Conservation (phyloP, 2,113 vertebrate species). For the Pandion haliaetus region DNA sequence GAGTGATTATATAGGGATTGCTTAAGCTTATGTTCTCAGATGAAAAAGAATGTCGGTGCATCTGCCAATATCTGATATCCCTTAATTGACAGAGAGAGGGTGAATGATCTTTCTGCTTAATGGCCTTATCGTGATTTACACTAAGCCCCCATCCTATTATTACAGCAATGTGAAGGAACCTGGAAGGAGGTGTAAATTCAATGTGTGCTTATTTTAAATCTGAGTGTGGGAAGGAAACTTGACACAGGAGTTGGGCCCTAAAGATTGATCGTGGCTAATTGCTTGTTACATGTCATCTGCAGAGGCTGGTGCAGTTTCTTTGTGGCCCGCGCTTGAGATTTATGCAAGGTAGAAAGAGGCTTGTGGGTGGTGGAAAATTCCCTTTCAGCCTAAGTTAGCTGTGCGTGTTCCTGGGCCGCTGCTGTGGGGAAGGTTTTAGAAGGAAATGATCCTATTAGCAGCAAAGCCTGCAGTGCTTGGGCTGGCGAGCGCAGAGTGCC, state of each 20-base stretch:
- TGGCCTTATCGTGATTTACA: not conserved
- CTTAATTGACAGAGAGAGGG: not conserved
- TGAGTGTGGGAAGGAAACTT: not conserved
- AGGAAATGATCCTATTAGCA: constrained; percentile 36
- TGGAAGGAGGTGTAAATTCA: not conserved
- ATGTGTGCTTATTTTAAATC: not conserved
- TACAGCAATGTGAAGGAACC: not conserved
- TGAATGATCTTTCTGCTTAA: not conserved
- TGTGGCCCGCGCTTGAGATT: not conserved
- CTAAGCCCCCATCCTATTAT: not conserved
- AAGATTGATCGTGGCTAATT: not conserved
- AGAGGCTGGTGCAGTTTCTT: not conserved
- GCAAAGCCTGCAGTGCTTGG: not conserved
- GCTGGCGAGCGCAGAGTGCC: not conserved
- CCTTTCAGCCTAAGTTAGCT: constrained; percentile 14
- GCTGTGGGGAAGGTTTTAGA: not conserved
- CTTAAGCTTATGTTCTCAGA: constrained; percentile 23
- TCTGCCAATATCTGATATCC: not conserved
- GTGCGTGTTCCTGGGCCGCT: not conserved
- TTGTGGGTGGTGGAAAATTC: constrained; percentile 42
- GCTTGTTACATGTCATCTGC: not conserved
- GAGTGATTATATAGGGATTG: not conserved
- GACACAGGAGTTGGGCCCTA: not conserved
- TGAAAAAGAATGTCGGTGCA: not conserved
- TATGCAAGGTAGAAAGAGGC: not conserved